Evolutionary conservation across 2,888 invertebrate species (phyloP).

Genomic region (Mechanitis messenoides): DNA sequence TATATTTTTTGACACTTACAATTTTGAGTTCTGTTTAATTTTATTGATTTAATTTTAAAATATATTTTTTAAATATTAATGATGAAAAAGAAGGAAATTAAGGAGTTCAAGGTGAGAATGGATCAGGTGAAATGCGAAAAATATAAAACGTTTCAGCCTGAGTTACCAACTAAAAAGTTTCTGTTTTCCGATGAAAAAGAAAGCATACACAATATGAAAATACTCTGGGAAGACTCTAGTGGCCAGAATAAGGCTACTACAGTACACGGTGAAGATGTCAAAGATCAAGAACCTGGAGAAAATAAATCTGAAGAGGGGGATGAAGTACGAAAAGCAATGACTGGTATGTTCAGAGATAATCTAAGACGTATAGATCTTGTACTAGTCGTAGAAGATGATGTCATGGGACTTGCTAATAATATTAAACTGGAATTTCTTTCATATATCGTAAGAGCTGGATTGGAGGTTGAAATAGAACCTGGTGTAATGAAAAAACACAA

Average conservation of each 20-base stretch:
- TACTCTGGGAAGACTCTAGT: not conserved
- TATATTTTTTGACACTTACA: too few species aligned
- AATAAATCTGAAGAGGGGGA: not conserved
- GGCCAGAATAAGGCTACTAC: conserved; percentile 7
- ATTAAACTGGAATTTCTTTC: conserved; percentile 9
- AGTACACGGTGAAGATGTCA: not conserved
- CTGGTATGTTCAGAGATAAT: conserved; percentile 12
- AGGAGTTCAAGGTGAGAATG: not conserved
- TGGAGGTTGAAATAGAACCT: conserved; percentile 17
- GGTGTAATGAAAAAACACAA: conserved; percentile 12
- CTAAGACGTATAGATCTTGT: conserved; percentile 15
- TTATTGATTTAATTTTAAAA: too few species aligned
- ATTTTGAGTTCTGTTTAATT: too few species aligned
- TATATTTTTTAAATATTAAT: not conserved
- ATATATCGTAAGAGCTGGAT: conserved; percentile 7
- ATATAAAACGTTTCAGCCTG: conserved; percentile 10
- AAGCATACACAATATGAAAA: conserved; percentile 11
- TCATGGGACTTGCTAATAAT: not conserved
- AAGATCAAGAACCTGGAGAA: not conserved
- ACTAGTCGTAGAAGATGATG: conserved; percentile 15
- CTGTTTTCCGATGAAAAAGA: not conserved
- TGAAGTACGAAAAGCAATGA: not conserved
- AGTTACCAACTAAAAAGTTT: conserved; percentile 8
- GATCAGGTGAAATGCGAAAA: not conserved
- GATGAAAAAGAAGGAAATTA: not conserved